These are phyloP conservation scores for Macrotrachela quadricornifera DNA, from an alignment of 1,140 invertebrate genomes.

Conservation along the genomic window DNA sequence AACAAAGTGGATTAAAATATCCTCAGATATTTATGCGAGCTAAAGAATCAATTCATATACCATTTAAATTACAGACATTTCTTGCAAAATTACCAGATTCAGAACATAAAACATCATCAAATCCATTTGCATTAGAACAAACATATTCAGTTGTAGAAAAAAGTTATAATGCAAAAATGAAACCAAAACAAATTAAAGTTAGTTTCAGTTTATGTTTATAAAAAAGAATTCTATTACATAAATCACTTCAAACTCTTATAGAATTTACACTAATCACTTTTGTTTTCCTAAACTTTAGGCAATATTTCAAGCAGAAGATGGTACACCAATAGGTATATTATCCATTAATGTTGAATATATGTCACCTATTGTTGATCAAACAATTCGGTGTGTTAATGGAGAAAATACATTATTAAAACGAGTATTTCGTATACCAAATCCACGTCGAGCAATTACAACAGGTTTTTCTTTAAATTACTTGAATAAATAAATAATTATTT, in stretches of 20 bases:
- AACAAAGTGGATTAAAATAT: slow-evolving; percentile 6
- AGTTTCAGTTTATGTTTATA: background rate
- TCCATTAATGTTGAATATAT: slow-evolving; percentile 22
- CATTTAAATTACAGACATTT: slow-evolving; percentile 27
- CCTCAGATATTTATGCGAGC: slow-evolving; percentile 26
- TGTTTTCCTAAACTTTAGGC: too few relatives aligned
- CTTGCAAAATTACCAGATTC: slow-evolving; percentile 11
- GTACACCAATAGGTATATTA: slow-evolving; percentile 22
- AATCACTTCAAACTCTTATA: too few relatives aligned
- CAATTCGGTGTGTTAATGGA: slow-evolving; percentile 27
- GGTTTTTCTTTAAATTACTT: too few relatives aligned
- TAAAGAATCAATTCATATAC: slow-evolving; percentile 28
- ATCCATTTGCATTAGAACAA: background rate
- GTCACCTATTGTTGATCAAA: slow-evolving; percentile 30
- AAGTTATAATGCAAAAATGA: background rate
- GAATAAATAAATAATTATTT: too few relatives aligned
- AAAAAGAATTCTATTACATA: too few relatives aligned
- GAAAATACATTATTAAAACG: slow-evolving; percentile 30
- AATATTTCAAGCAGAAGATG: slow-evolving; percentile 14
- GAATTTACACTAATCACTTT: too few relatives aligned
- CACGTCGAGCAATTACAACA: slow-evolving; percentile 10
- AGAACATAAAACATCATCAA: background rate
- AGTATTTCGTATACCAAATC: slow-evolving; percentile 22
- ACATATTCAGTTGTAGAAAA: background rate
- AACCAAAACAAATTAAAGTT: slow-evolving; percentile 1